A percentile compares a stretch with the other conserved stretches of the same genome.
Conservation (phyloP, 1,140 invertebrate genomes). For the Bombus waltoni region DNA sequence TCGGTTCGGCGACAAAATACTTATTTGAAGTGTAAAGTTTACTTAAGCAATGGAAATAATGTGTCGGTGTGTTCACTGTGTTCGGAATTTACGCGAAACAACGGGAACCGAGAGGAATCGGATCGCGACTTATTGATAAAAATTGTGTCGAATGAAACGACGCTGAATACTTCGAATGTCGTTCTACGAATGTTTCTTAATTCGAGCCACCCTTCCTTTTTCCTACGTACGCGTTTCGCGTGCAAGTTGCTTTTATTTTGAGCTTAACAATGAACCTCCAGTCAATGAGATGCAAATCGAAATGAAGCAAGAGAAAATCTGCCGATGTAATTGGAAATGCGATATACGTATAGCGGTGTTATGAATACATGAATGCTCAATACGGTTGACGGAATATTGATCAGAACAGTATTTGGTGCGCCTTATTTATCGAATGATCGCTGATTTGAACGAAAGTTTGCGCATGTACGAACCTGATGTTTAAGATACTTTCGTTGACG, state of each 20-base stretch:
- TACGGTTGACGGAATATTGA: constrained; percentile 22
- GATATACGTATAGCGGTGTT: neutral
- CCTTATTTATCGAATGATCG: constrained; percentile 36
- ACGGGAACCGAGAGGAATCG: neutral
- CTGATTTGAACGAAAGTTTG: neutral
- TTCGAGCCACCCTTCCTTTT: neutral
- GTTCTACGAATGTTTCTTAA: neutral
- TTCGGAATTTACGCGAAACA: neutral
- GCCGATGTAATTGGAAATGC: constrained; percentile 30
- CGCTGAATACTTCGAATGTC: neutral
- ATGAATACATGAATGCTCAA: constrained; percentile 41
- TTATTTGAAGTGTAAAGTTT: neutral
- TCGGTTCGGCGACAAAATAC: neutral
- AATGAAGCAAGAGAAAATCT: constrained; percentile 23
- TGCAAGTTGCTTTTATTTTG: neutral
- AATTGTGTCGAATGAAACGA: neutral
- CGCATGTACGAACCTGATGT: constrained; percentile 2
- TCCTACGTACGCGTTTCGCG: neutral
- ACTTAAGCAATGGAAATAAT: neutral
- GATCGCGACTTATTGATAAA: neutral
- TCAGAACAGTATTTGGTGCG: constrained; percentile 23
- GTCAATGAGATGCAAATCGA: neutral
- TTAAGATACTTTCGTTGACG: constrained; percentile 19
- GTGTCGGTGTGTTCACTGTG: neutral
- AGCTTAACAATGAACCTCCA: neutral